Evolutionary conservation across 2,113 vertebrate species (phyloP).

Genomic region (Anas platyrhynchos): DNA sequence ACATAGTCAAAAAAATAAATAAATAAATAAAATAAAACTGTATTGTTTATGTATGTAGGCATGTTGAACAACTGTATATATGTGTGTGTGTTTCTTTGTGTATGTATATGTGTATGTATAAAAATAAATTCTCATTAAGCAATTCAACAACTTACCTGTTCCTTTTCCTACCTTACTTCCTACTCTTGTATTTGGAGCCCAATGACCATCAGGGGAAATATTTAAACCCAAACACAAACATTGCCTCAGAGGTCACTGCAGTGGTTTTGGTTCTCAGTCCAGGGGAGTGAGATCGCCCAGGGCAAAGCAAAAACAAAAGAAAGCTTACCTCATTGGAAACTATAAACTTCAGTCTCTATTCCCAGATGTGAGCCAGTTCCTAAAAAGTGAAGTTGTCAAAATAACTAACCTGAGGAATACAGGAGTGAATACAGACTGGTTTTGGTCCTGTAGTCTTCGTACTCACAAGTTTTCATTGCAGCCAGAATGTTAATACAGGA

Average conservation of each 20-base stretch:
- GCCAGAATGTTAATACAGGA: background rate
- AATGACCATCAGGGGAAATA: background rate
- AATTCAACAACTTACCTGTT: background rate
- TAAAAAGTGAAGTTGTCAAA: background rate
- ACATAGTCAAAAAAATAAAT: background rate
- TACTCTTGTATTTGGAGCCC: background rate
- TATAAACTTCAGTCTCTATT: background rate
- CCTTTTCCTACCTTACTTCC: background rate
- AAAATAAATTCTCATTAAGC: background rate
- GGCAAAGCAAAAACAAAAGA: background rate
- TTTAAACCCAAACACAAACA: background rate
- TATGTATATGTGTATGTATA: too few relatives aligned
- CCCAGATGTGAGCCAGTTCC: background rate
- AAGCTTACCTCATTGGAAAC: background rate
- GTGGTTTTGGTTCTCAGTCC: background rate
- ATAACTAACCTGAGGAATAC: background rate
- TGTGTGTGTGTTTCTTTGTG: rapidly evolving
- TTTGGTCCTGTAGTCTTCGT: background rate
- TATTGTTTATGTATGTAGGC: background rate
- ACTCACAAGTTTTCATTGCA: background rate
- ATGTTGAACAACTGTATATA: background rate
- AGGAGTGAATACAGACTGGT: background rate
- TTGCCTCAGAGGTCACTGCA: background rate
- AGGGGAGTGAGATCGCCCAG: background rate
- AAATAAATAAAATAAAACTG: background rate